Base-by-base conservation (phyloP, 2,888 invertebrate species). In the Drosophila neotestacea region DNA sequence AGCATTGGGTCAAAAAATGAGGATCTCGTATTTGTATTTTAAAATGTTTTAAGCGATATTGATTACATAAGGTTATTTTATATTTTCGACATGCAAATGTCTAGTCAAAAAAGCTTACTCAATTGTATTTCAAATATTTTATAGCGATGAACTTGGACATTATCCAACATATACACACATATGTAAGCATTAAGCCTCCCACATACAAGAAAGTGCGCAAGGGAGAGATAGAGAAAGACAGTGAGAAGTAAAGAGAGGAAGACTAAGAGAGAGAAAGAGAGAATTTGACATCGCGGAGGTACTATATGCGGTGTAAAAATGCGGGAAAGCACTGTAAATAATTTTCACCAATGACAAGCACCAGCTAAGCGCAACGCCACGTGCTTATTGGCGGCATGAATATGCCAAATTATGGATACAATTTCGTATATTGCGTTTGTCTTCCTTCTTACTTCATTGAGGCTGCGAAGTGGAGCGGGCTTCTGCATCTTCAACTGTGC, bases 331-430 rank as follows among this genome's bases (percentile, higher is more conserved):
- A 59, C 55, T 42, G 77, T 62, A 73, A 68, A 70, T 66, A 58
- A 55, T 65, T 27, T 68, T 67, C 76, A 63, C 72, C 79, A 79
- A 79, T 79, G 48, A 81, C 54, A 48, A 61, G 65, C 67, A 62
- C 59, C 52, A 64, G 58, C 50, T 39, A 64, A 50, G 47, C 41
- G 16, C 22, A 41, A 9, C 47, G 75, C 75, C 54, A 48, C 34
- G 36, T 79, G 80, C 80, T 64, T 70, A 79, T 79, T 79, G 78
- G 78, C 80, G 67, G 62, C 52, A 44, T 27, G 32, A 48, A 48
- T 34, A 32, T 42, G 34, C 55, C 22, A 22, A 3, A 36, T 50
- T 42, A 4, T 41, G 59, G 58, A 48, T 56, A 58, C 28, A 32
- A 39, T 34, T 63, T 34, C 34, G 5, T 41, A 34, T 30, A 44